Base-by-base conservation (phyloP, 2,888 invertebrate genomes). In the Celastrina argiolus region DNA sequence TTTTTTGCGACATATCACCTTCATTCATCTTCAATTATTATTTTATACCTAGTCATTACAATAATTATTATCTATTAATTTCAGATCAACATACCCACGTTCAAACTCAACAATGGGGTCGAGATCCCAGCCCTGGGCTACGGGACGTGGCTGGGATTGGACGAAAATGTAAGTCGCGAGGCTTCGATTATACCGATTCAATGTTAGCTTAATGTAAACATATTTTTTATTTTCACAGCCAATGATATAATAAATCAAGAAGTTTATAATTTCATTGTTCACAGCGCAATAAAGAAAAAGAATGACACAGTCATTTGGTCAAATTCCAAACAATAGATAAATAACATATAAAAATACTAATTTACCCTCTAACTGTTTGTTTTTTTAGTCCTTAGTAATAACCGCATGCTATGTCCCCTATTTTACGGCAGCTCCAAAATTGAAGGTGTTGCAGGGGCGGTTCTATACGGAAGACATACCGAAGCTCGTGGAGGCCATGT, bases 401-500 rank as follows among this genome's bases (percentile, higher is more conserved):
- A n/a, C n/a, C n/a, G n/a, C n/a, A n/a, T n/a, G n/a, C n/a, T n/a
- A n/a, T n/a, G n/a, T 39, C 14, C 14, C 39, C 14, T 39, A 14
- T 14, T 14, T 39, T 5, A 39, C 39, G 14, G 2, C 14, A 5
- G 3, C 39, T 39, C 12, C n/a, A n/a, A n/a, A n/a, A n/a, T 39
- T 41, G 7, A 10, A 45, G 45, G 18, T 2, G 34, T 68, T 69
- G 6, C 77, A 89, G 88, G 26, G 64, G 0, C 77, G 76, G 3
- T 79, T 85, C 42, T 67, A 74, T 12, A 42, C 71, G 0, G 64
- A 71, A 0, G 86, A 81, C 8, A 41, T 76, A 0, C 81, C 83
- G 0, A 82, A 83, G 66, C 70, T 89, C 69, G 64, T 88, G 0
- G 93, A 94, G 71, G 94, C 94, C 0, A 91, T 96, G 4, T 93